A percentile compares a stretch with the other conserved stretches of the same genome.
These are phyloP conservation scores for Harpagifer antarcticus DNA, from an alignment of 2,797 vertebrate genomes.

Conservation along the genomic window DNA sequence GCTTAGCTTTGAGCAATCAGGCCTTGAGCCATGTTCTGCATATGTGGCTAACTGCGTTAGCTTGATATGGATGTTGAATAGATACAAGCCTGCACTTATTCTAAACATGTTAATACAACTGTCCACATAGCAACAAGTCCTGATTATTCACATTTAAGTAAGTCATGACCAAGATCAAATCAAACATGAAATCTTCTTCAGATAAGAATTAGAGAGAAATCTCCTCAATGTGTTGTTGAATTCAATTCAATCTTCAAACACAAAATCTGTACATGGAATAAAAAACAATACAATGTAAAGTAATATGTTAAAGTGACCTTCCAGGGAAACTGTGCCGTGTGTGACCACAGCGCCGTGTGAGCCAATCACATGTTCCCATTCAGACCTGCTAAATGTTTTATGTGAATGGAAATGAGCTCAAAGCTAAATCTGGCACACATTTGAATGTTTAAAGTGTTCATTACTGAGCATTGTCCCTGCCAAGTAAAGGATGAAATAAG, in stretches of 20 bases:
- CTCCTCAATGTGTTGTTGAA: too few relatives aligned
- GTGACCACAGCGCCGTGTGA: background rate
- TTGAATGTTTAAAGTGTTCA: too few relatives aligned
- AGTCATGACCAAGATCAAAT: background rate
- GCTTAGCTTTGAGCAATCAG: background rate
- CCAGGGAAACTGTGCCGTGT: background rate
- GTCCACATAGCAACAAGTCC: background rate
- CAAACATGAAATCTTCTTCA: background rate
- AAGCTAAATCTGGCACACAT: too few relatives aligned
- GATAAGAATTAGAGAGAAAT: background rate
- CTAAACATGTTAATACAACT: background rate
- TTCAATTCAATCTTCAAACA: background rate
- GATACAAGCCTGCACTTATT: background rate
- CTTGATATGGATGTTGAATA: background rate
- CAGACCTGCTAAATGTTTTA: background rate
- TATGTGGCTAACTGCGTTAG: background rate
- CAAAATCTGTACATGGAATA: background rate
- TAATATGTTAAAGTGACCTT: background rate
- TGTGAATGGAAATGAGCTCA: too few relatives aligned
- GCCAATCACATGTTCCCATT: background rate
- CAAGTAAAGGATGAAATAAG: too few relatives aligned
- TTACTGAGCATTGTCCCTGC: too few relatives aligned
- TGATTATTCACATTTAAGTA: background rate
- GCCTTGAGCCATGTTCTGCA: background rate
- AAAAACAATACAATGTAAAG: background rate